Percentiles rank a stretch among this genome's conserved stretches.
phyloP scores from a whole-genome alignment of 2,113 vertebrate genomes.

The Calidris pygmaea region DNA sequence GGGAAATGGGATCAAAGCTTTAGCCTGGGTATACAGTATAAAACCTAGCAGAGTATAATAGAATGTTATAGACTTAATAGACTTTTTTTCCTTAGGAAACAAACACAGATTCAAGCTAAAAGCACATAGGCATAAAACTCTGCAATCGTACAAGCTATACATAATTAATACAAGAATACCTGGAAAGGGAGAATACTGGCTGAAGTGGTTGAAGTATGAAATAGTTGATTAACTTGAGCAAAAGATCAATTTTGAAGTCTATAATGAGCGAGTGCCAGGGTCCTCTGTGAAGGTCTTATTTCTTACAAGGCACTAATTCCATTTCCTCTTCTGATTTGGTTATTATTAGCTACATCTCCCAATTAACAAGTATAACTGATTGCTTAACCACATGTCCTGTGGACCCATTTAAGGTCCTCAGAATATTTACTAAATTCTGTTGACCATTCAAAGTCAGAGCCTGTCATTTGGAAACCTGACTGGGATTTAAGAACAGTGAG shows the following conservation, averaged over 20 bases:
- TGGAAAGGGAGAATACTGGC: background rate
- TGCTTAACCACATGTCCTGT: background rate
- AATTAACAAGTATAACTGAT: constrained; percentile 12
- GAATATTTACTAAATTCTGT: background rate
- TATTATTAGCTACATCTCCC: background rate
- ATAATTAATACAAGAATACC: background rate
- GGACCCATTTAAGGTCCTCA: background rate
- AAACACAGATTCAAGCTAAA: background rate
- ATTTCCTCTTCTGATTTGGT: constrained; percentile 30
- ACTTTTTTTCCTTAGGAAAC: background rate
- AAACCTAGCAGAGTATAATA: background rate
- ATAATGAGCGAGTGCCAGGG: background rate
- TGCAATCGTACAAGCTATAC: background rate
- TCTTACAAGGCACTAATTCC: background rate
- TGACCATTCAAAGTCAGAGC: background rate
- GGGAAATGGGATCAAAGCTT: background rate
- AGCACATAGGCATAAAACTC: background rate
- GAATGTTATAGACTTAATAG: background rate
- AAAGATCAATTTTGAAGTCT: background rate
- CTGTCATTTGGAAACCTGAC: background rate
- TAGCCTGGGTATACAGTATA: background rate
- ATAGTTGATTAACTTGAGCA: background rate
- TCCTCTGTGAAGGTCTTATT: background rate
- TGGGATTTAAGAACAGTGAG: background rate
- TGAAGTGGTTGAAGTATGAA: background rate